Evolutionary conservation across 23 tunicate genomes (phyloP).

Genomic region (Oikopleura vanhoeffeni): DNA sequence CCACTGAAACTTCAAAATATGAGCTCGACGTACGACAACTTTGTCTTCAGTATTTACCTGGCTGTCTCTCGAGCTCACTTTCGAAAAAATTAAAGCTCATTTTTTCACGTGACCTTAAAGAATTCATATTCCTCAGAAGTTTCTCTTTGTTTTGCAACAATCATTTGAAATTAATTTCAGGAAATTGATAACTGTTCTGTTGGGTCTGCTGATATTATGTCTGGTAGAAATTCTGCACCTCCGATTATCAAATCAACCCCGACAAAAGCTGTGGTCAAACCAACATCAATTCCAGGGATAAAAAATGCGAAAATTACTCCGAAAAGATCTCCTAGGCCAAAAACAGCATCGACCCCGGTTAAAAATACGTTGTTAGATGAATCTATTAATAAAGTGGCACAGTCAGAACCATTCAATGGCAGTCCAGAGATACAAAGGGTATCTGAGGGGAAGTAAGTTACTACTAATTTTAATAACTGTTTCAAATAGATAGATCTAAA

Average conservation of each 20-base stretch:
- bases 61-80: too few relatives aligned
- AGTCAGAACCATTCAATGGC: slow-evolving; percentile 32
- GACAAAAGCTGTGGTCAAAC: too few relatives aligned
- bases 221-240: background rate
- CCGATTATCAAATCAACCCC: background rate
- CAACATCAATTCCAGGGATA: background rate
- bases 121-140: too few relatives aligned
- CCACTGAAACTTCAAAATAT: too few relatives aligned
- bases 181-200: slow-evolving; percentile 2
- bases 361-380: slow-evolving; percentile 20
- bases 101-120: too few relatives aligned
- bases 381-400: slow-evolving; percentile 29
- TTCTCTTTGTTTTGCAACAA: too few relatives aligned
- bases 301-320: background rate
- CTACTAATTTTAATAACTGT: too few relatives aligned
- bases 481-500: too few relatives aligned
- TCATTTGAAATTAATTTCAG: too few relatives aligned
- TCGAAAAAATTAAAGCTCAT: too few relatives aligned
- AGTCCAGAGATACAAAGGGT: slow-evolving; percentile 35
- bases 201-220: background rate
- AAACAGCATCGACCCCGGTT: background rate
- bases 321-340: background rate
- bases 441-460: slow-evolving; percentile 29
- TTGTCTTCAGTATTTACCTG: too few relatives aligned
- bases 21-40: too few relatives aligned